phyloP scores from a whole-genome alignment of 1,140 invertebrate genomes.

The Musca vetustissima region DNA sequence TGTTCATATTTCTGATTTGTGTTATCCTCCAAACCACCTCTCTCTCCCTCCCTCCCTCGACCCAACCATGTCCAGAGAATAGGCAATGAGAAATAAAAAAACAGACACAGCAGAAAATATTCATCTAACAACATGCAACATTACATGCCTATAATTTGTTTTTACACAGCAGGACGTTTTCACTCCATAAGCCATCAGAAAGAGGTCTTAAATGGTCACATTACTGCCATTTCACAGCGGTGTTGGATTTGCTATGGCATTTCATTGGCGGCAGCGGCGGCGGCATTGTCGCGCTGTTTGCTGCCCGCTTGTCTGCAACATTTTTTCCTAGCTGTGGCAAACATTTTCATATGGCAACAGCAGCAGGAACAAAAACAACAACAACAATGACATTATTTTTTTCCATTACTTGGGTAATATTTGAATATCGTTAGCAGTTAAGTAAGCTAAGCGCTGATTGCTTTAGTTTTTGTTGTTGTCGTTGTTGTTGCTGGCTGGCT shows the following conservation, averaged over 20 bases:
- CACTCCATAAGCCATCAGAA: slow-evolving; percentile 55
- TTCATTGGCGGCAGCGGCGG: neutral
- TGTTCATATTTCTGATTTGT: too few species aligned
- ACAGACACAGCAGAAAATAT: too few species aligned
- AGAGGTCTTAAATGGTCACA: slow-evolving; percentile 55
- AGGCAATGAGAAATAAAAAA: too few species aligned
- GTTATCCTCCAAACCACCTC: too few species aligned
- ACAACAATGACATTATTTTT: slow-evolving; percentile 11
- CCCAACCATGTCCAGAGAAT: too few species aligned
- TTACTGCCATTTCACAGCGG: slow-evolving; percentile 52
- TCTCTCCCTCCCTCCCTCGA: too few species aligned
- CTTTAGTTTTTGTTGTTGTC: too few species aligned
- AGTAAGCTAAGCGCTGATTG: too few species aligned
- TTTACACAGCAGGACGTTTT: slow-evolving; percentile 55
- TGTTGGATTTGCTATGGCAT: slow-evolving; percentile 43
- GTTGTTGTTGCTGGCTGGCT: too few species aligned
- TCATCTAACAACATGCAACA: slow-evolving; percentile 49
- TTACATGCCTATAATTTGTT: slow-evolving; percentile 56
- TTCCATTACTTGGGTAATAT: neutral
- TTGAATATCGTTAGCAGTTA: slow-evolving; percentile 17
- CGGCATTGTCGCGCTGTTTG: slow-evolving; percentile 8
- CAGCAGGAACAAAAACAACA: neutral
- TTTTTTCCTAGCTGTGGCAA: too few species aligned
- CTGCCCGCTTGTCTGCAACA: too few species aligned
- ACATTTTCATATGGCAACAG: neutral